Evolutionary conservation across 2,888 invertebrate species (phyloP), one percentile per base, ranked within the genome.

Genomic region (Acanthopleura granulata): DNA sequence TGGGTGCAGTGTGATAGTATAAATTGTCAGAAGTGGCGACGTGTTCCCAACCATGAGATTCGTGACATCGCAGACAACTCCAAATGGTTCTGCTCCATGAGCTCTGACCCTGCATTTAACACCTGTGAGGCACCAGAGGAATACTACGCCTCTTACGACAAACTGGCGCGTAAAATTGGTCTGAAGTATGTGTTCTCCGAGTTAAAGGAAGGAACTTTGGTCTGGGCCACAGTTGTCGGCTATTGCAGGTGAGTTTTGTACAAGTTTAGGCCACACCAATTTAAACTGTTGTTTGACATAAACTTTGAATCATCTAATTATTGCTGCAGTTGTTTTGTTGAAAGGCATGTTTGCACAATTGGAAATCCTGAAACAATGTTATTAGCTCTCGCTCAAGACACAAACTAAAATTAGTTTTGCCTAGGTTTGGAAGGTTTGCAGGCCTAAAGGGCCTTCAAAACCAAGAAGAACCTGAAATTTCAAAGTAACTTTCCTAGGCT

Each of bases 1-100:
- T 89, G 89, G 89, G 84, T 89, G 16, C 88, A 89, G 78, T 89
- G 89, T 81, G 89, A 89, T 72, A 84, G 84, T 62, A 78, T 83
- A 16, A 77, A 82, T 72, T 89, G 89, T 78, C 81, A 84, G 76
- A 89, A 89, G 78, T 88, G 88, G 89, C 76, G 89, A 22, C 80
- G 84, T 30, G 75, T 89, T 16, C 77, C 80, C 4, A 76, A 73
- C 6, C 69, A 71, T 0, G 78, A 78, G n/a, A 79, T 80, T 0
- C 73, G 78, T 4, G 72, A 72, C 4, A 74, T 84, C 12, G 79
- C 78, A 6, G 79, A 78, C 6, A 81, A 82, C 16, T 77, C 77
- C 6, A 69, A 80, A 0, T 89, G 89, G 89, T 87, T 80, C 78
- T 89, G 89, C 76, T 66, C 72, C 61, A 85, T 87, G 85, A 87